These are phyloP conservation scores for Myrmophylax atrothorax DNA, from an alignment of 2,113 vertebrate genomes.

Conservation along the genomic window DNA sequence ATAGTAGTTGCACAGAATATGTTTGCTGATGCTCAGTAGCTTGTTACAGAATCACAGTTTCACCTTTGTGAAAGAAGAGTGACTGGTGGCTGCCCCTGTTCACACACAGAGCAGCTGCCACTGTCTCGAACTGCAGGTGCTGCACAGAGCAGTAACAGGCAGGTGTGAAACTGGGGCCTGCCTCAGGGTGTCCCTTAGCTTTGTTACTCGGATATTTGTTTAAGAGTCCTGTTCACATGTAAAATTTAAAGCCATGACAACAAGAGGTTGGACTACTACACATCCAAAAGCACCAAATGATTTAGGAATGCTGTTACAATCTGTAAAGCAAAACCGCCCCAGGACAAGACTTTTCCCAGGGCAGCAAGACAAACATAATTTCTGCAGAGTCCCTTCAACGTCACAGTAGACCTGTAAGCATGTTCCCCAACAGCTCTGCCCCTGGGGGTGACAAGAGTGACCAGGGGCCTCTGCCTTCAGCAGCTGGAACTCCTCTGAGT, in stretches of 20 bases:
- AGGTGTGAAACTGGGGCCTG: accelerated
- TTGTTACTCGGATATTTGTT: not conserved
- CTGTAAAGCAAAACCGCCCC: not conserved
- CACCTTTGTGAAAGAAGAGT: not conserved
- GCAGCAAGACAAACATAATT: not conserved
- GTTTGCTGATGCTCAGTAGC: not conserved
- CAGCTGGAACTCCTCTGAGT: not conserved
- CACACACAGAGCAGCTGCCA: accelerated
- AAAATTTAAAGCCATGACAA: not conserved
- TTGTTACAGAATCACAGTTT: not conserved
- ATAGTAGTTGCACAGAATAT: accelerated
- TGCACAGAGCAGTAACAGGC: not conserved
- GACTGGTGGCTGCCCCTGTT: not conserved
- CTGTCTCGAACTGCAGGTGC: accelerated
- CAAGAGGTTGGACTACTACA: not conserved
- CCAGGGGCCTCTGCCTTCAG: not conserved
- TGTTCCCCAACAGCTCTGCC: not conserved
- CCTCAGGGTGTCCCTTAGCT: not conserved
- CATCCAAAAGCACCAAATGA: not conserved
- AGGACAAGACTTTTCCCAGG: not conserved
- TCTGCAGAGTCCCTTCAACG: not conserved
- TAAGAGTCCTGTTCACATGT: not conserved
- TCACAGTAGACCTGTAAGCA: accelerated
- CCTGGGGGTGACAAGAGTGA: not conserved
- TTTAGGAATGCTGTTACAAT: not conserved